These are phyloP conservation scores for Phoenicopterus ruber DNA, from an alignment of 2,113 vertebrate species.

Conservation along the genomic window DNA sequence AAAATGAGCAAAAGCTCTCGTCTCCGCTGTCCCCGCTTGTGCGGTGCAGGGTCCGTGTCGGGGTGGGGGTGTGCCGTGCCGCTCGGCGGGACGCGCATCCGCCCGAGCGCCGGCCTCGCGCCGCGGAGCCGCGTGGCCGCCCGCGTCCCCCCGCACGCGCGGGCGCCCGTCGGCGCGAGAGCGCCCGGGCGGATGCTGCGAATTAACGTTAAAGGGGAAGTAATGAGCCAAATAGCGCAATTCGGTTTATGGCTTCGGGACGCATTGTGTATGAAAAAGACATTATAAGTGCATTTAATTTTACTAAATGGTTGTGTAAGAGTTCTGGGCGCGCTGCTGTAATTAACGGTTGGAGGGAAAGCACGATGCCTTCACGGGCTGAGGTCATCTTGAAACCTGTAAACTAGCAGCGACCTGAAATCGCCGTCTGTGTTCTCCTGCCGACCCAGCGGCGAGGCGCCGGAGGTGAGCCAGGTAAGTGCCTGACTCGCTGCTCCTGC, in stretches of 20 bases:
- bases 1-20: slow-evolving; percentile 91
- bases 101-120: neutral
- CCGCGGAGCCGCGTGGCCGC: neutral
- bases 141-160: too few species aligned
- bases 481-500: neutral
- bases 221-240: accelerated
- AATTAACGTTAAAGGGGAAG: neutral
- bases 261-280: neutral
- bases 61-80: neutral
- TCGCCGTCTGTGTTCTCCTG: neutral
- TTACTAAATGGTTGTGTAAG: neutral
- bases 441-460: neutral
- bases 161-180: accelerated
- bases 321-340: neutral
- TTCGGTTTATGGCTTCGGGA: accelerated
- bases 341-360: neutral
- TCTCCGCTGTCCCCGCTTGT: slow-evolving; percentile 61
- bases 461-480: slow-evolving; percentile 34
- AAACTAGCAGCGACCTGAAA: neutral
- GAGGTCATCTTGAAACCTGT: neutral
- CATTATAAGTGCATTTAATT: neutral
- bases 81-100: neutral
- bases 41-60: slow-evolving; percentile 17
- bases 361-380: neutral
- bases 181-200: accelerated